Base-by-base conservation (phyloP, 2,888 invertebrate species). In the Melanargia galathea region DNA sequence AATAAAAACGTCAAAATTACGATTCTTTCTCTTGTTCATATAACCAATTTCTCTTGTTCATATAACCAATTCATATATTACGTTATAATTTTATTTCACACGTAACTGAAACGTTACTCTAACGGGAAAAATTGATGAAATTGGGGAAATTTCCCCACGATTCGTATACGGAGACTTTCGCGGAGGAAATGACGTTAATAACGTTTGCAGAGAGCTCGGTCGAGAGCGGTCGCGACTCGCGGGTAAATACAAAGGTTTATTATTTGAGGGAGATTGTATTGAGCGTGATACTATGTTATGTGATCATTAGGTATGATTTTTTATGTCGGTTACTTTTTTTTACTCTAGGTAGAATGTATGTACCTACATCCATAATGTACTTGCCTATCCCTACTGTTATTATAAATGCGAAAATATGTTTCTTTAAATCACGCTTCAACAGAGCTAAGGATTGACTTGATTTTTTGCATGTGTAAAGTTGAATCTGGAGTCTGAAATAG, bases 161-260 rank as follows among this genome's bases (percentile, higher is more conserved):
- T 43, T 18, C 16, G 8, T 16, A 18, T 18, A 43, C 7, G 43
- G 16, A 43, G 43, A 18, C 16, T 43, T 43, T 43, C 8, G 18
- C 8, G 43, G 43, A 38, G 38, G 18, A 43, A 43, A 43, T 43
- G 43, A 43, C 43, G 43, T 16, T 43, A 43, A 43, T 43, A 43
- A 18, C 18, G 43, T 43, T 43, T 43, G 43, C 16, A 43, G 16
- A 16, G 18, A 43, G 43, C 43, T 16, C 43, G 43, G 2, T n/a
- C n/a, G n/a, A 18, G 18, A 43, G 16, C 43, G 43, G 18, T 8
- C 2, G 43, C 40, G 16, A 3, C 26, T 3, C 4, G 26, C 3
- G 30, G 8, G 35, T 3, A 35, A 35, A 35, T 13, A 43, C 43
- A 43, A 43, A 18, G 43, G 43, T 43, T 18, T 35, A 7, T 8